phyloP scores from a whole-genome alignment of 1,140 invertebrate genomes.

The Ctenoplectra terminalis region DNA sequence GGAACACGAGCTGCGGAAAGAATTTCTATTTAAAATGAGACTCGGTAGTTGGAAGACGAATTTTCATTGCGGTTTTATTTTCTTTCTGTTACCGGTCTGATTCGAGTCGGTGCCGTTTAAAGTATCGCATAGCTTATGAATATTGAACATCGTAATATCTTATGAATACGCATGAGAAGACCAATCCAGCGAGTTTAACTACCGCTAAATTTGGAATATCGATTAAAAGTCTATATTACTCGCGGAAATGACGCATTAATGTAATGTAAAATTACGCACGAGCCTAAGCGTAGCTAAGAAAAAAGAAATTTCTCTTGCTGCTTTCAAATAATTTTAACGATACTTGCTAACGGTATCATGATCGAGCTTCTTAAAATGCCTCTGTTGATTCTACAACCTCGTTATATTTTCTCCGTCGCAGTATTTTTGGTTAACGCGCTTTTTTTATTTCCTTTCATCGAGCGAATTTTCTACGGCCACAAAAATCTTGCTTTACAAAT shows the following conservation, averaged over 20 bases:
- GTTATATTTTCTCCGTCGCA: too few relatives aligned
- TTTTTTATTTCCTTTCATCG: too few relatives aligned
- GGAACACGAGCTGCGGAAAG: background rate
- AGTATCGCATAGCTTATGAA: conserved; percentile 51
- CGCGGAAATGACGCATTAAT: conserved; percentile 10
- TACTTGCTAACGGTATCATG: too few relatives aligned
- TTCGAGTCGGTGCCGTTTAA: conserved; percentile 16
- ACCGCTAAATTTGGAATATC: conserved; percentile 54
- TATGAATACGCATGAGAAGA: conserved; percentile 53
- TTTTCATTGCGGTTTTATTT: conserved; percentile 3
- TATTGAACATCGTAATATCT: conserved; percentile 47
- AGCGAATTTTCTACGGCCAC: too few relatives aligned
- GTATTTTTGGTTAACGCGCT: too few relatives aligned
- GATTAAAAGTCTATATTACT: conserved; percentile 36
- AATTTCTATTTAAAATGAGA: background rate
- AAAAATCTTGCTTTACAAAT: too few relatives aligned
- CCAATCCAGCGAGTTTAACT: conserved; percentile 43
- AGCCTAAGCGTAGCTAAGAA: background rate
- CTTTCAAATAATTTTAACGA: background rate
- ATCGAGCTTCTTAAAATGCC: too few relatives aligned
- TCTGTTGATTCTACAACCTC: too few relatives aligned
- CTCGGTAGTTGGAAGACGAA: background rate
- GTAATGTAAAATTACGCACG: conserved; percentile 31
- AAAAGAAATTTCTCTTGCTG: background rate
- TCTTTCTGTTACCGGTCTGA: conserved; percentile 14